A percentile compares a stretch with the other conserved stretches of the same genome.
These are phyloP conservation scores for Drosophila kepulauana DNA, from an alignment of 1,140 invertebrate genomes.

Conservation along the genomic window DNA sequence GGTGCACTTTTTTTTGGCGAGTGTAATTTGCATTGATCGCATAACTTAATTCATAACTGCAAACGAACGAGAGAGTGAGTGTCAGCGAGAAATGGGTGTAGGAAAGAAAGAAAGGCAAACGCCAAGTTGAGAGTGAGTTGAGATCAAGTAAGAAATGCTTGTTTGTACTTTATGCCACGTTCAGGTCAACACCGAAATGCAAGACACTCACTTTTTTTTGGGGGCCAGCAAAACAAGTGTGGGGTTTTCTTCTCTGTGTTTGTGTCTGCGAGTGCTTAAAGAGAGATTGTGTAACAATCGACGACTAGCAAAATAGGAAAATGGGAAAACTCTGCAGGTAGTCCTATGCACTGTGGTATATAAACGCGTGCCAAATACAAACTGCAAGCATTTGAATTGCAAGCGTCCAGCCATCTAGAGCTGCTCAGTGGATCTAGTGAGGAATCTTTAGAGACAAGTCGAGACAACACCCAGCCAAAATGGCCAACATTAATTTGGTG, in stretches of 20 bases:
- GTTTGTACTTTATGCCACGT: constrained; percentile 5
- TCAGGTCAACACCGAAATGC: constrained; percentile 56
- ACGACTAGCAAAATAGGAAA: constrained; percentile 43
- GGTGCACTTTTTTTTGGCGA: constrained; percentile 31
- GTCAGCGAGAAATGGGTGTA: constrained; percentile 36
- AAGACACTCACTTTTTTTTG: constrained; percentile 71
- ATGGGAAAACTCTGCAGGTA: constrained; percentile 23
- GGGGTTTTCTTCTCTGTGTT: constrained; percentile 1
- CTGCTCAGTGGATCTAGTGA: constrained; percentile 24
- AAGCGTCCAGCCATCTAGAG: constrained; percentile 53
- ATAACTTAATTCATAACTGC: constrained; percentile 79
- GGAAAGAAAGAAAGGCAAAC: constrained; percentile 18
- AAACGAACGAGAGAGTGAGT: constrained; percentile 26
- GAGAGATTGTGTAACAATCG: constrained; percentile 58
- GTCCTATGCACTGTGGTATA: constrained; percentile 66
- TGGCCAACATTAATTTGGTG: constrained; percentile 65
- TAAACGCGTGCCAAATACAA: constrained; percentile 55
- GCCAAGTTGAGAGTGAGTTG: constrained; percentile 4
- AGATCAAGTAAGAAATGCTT: constrained; percentile 9
- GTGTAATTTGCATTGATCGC: constrained; percentile 70
- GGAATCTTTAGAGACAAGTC: constrained; percentile 32
- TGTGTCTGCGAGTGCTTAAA: neutral
- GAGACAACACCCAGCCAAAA: constrained; percentile 29
- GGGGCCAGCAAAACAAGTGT: constrained; percentile 24
- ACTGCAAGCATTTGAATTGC: constrained; percentile 64